phyloP scores from a whole-genome alignment of 2,888 invertebrate species.

The Archips xylosteana region DNA sequence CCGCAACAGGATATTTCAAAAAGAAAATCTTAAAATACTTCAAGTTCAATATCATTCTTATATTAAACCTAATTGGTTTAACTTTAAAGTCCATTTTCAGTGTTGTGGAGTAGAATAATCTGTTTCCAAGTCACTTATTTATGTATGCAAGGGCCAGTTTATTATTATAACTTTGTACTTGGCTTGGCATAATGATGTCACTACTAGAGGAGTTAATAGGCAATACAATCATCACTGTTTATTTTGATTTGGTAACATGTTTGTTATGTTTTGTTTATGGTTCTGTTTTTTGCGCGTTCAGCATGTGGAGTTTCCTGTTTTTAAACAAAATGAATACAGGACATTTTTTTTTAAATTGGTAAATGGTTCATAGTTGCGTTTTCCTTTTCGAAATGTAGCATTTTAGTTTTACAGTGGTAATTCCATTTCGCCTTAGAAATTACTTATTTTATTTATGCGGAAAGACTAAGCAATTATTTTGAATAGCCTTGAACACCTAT shows the following conservation, averaged over 20 bases:
- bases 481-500: not conserved
- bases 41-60: not conserved
- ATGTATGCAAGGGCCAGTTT: slow-evolving; percentile 6
- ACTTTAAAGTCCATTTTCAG: not conserved
- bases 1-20: no score
- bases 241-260: slow-evolving; percentile 29
- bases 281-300: not conserved
- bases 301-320: not conserved
- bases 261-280: slow-evolving; percentile 28
- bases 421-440: not conserved
- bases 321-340: not conserved
- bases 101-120: not conserved
- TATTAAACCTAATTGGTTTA: not conserved
- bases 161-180: slow-evolving; percentile 18
- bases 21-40: not conserved
- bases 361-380: not conserved
- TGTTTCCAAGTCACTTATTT: not conserved
- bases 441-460: not conserved
- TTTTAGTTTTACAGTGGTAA: not conserved
- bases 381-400: no score
- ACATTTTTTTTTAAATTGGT: slow-evolving; percentile 12
- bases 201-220: slow-evolving; percentile 30
- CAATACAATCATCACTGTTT: slow-evolving; percentile 31
- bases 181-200: slow-evolving; percentile 34
- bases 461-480: not conserved